Conservation (phyloP, 2,888 invertebrate species). For the Aphodius granarius region DNA sequence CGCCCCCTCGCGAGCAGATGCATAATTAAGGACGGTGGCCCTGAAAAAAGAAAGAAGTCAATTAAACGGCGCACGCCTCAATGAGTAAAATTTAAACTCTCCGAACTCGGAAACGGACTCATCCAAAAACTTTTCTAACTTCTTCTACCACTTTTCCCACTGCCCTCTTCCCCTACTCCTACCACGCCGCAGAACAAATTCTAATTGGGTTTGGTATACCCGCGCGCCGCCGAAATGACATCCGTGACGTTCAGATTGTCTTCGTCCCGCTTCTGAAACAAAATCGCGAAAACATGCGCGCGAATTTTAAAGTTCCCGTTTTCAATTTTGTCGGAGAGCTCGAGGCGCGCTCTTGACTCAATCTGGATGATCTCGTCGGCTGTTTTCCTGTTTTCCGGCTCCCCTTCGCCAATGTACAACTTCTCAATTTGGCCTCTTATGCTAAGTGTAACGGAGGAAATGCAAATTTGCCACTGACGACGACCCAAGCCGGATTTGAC, state of each 20-base stretch:
- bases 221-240: neutral
- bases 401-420: neutral
- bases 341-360: neutral
- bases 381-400: conserved; percentile 2
- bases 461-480: neutral
- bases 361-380: conserved; percentile 4
- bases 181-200: neutral
- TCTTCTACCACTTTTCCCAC: neutral
- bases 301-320: conserved; percentile 13
- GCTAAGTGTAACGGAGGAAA: neutral
- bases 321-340: conserved; percentile 5
- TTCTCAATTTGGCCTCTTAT: neutral
- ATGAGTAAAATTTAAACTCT: conserved; percentile 1
- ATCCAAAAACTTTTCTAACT: neutral
- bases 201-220: conserved; percentile 9
- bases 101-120: neutral
- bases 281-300: conserved; percentile 4
- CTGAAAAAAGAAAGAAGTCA: conserved; percentile 9
- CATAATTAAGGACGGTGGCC: conserved; percentile 4
- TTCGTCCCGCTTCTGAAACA: neutral
- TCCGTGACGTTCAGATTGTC: neutral
- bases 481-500: neutral
- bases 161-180: neutral
- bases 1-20: neutral
- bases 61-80: neutral